Conservation (phyloP, 2,797 vertebrate species). For the Triplophysa yarkandensis region DNA sequence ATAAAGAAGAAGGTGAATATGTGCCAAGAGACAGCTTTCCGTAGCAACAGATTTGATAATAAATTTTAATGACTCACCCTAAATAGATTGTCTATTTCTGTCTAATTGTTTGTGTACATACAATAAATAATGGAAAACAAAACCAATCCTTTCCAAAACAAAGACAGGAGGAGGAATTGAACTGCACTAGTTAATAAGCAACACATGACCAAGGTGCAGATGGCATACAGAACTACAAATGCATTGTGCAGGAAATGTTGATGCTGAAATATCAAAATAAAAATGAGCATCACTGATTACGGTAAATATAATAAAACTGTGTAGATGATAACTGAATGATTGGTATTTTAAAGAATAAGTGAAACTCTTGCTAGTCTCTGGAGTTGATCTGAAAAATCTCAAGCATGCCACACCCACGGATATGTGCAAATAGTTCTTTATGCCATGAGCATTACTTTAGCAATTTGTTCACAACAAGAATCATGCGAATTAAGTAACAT, state of each 20-base stretch:
- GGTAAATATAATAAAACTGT: neutral
- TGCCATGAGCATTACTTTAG: neutral
- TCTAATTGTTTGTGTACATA: neutral
- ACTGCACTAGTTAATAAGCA: conserved; percentile 41
- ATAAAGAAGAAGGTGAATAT: neutral
- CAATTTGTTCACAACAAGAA: neutral
- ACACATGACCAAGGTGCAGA: conserved; percentile 20
- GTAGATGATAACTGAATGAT: neutral
- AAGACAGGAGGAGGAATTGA: neutral
- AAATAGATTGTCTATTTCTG: neutral
- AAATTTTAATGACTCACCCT: neutral
- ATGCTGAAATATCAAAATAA: conserved; percentile 33
- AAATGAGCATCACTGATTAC: neutral
- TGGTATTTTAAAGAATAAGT: neutral
- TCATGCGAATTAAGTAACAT: neutral
- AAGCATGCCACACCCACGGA: neutral
- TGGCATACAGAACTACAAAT: neutral
- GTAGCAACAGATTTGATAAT: neutral
- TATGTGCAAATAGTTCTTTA: neutral
- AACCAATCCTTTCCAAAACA: neutral
- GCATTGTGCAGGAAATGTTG: neutral
- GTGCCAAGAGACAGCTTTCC: neutral
- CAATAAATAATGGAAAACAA: neutral
- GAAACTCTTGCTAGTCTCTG: neutral
- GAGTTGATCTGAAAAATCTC: no score